Percentiles rank a stretch among this genome's conserved stretches.
These are phyloP conservation scores for Zaprionus inermis DNA, from an alignment of 1,140 invertebrate species.

Conservation along the genomic window DNA sequence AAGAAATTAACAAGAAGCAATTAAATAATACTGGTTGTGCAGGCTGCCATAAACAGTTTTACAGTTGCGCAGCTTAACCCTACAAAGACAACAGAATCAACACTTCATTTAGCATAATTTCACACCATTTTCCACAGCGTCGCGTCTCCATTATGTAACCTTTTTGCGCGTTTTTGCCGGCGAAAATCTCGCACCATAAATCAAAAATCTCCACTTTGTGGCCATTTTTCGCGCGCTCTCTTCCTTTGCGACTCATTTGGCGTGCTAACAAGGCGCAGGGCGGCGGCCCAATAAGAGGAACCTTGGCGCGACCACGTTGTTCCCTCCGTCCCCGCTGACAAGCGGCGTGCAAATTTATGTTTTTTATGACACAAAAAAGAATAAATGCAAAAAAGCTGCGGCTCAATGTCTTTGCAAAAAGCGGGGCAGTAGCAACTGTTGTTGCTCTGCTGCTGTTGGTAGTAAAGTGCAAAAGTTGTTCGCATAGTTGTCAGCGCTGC, in stretches of 20 bases:
- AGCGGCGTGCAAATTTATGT: slow-evolving; percentile 75
- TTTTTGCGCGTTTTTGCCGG: slow-evolving; percentile 16
- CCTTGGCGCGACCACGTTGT: slow-evolving; percentile 44
- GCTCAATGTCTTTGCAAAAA: slow-evolving; percentile 45
- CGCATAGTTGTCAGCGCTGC: slow-evolving; percentile 81
- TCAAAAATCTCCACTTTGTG: slow-evolving; percentile 65
- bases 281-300: slow-evolving; percentile 32
- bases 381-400: slow-evolving; percentile 24
- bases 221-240: slow-evolving; percentile 23
- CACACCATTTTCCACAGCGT: slow-evolving; percentile 44
- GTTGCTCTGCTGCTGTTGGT: slow-evolving; percentile 24
- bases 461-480: slow-evolving; percentile 58
- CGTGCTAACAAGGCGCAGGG: slow-evolving; percentile 71
- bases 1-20: neutral
- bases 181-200: slow-evolving; percentile 59
- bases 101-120: slow-evolving; percentile 78
- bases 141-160: slow-evolving; percentile 43
- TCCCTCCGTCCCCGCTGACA: neutral
- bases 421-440: slow-evolving; percentile 35
- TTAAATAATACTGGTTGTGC: neutral
- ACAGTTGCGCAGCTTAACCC: neutral
- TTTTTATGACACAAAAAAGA: slow-evolving; percentile 31
- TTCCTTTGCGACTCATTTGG: slow-evolving; percentile 45
- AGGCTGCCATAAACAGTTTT: neutral
- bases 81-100: slow-evolving; percentile 45